phyloP scores from a whole-genome alignment of 2,113 vertebrate genomes.

The Calypte anna region DNA sequence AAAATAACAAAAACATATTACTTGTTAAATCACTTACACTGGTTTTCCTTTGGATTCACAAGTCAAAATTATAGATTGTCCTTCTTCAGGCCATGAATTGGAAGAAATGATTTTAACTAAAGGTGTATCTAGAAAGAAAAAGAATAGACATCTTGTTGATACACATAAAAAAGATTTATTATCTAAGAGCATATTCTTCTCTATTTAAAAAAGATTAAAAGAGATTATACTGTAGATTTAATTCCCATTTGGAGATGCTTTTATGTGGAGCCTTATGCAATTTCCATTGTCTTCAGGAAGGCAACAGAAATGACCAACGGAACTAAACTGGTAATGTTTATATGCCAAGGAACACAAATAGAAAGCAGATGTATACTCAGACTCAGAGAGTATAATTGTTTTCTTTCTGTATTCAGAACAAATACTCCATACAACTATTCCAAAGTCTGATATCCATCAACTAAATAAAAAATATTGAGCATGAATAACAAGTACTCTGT shows the following conservation, averaged over 20 bases:
- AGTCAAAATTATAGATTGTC: conserved; percentile 94
- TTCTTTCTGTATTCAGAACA: background rate
- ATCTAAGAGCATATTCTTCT: conserved; percentile 2
- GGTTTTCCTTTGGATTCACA: conserved; percentile 98
- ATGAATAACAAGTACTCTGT: conserved; percentile 66
- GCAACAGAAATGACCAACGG: conserved; percentile 22
- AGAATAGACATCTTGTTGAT: conserved; percentile 61
- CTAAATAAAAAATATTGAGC: conserved; percentile 30
- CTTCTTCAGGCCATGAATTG: conserved; percentile 92
- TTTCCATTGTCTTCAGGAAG: conserved; percentile 13
- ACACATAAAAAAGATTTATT: conserved; percentile 34
- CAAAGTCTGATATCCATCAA: conserved; percentile 45
- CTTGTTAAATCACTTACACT: conserved; percentile 87
- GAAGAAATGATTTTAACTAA: conserved; percentile 91
- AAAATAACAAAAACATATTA: conserved; percentile 57
- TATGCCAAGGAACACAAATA: background rate
- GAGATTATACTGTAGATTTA: background rate
- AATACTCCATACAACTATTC: background rate
- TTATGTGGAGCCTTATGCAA: background rate
- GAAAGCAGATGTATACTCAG: background rate
- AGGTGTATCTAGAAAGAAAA: conserved; percentile 88
- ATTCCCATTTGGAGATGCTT: conserved; percentile 34
- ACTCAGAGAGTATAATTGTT: background rate
- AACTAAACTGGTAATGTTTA: conserved; percentile 25
- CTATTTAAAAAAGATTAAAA: conserved; percentile 3